These are phyloP conservation scores for Theocolax elegans DNA, from an alignment of 1,140 invertebrate species.

Conservation along the genomic window DNA sequence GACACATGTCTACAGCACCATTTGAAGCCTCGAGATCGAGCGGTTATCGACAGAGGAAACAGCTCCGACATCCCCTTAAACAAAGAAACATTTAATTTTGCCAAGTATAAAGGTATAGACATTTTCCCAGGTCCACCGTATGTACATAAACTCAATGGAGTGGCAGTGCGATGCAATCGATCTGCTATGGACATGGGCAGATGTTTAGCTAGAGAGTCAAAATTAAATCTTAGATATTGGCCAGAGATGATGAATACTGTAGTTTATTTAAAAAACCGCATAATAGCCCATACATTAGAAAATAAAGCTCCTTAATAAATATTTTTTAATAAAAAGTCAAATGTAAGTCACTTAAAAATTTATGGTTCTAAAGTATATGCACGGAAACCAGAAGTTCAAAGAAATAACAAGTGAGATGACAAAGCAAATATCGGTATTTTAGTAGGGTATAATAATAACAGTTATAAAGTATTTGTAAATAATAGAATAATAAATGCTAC, in stretches of 20 bases:
- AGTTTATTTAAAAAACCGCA: slow-evolving; percentile 3
- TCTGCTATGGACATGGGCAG: slow-evolving; percentile 41
- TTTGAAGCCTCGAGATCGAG: no score
- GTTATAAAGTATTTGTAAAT: slow-evolving; percentile 18
- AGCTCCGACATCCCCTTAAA: no score
- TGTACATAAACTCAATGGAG: slow-evolving; percentile 41
- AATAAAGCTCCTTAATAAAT: slow-evolving; percentile 58
- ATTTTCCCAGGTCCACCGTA: slow-evolving; percentile 36
- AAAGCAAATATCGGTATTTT: slow-evolving; percentile 45
- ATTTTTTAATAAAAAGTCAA: slow-evolving; percentile 54
- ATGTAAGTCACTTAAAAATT: slow-evolving; percentile 49
- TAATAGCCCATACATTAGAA: slow-evolving; percentile 55
- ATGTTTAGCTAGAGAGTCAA: slow-evolving; percentile 48
- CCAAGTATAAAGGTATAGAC: slow-evolving; percentile 39
- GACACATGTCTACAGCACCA: no score
- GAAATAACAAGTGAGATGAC: slow-evolving; percentile 44
- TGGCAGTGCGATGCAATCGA: slow-evolving; percentile 43
- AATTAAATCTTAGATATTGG: slow-evolving; percentile 52
- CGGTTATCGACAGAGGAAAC: no score
- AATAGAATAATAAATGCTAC: slow-evolving; percentile 10
- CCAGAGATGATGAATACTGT: slow-evolving; percentile 44
- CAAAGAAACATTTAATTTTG: slow-evolving; percentile 31
- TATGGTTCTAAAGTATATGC: slow-evolving; percentile 47
- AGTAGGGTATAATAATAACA: slow-evolving; percentile 39
- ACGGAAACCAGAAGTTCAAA: slow-evolving; percentile 40